These are phyloP conservation scores for Melanaphis sacchari DNA, from an alignment of 1,140 invertebrate species.

Conservation along the genomic window DNA sequence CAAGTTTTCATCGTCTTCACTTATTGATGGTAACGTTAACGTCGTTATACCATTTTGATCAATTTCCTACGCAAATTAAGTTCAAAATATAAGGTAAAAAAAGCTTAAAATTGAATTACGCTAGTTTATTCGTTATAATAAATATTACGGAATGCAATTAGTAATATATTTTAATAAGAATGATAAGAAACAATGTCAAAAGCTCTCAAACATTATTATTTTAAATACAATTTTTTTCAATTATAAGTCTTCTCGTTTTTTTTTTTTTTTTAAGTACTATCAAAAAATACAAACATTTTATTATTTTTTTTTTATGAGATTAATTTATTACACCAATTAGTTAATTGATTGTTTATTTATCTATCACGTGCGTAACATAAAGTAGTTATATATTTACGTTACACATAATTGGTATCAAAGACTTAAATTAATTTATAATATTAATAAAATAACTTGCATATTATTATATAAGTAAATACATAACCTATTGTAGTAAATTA, in stretches of 20 bases:
- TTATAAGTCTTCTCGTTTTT: neutral
- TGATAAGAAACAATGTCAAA: neutral
- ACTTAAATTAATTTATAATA: no score
- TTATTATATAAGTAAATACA: neutral
- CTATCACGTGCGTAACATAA: neutral
- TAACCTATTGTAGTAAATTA: no score
- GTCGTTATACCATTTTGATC: slow-evolving; percentile 82
- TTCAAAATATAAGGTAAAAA: slow-evolving; percentile 1
- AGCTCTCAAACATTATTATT: neutral
- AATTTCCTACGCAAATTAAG: slow-evolving; percentile 68
- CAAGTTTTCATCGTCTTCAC: slow-evolving; percentile 88
- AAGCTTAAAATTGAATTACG: neutral
- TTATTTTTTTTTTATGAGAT: no score
- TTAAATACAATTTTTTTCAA: neutral
- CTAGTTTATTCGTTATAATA: neutral
- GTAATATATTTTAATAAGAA: neutral
- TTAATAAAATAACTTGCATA: no score
- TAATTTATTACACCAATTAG: neutral
- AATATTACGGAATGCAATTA: neutral
- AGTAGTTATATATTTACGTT: neutral
- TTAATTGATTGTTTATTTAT: neutral
- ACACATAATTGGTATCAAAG: neutral
- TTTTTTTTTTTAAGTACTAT: neutral
- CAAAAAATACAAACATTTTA: neutral
- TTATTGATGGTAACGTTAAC: slow-evolving; percentile 85